These are phyloP conservation scores for Pheosia tremula DNA, from an alignment of 2,888 invertebrate species.

Conservation along the genomic window DNA sequence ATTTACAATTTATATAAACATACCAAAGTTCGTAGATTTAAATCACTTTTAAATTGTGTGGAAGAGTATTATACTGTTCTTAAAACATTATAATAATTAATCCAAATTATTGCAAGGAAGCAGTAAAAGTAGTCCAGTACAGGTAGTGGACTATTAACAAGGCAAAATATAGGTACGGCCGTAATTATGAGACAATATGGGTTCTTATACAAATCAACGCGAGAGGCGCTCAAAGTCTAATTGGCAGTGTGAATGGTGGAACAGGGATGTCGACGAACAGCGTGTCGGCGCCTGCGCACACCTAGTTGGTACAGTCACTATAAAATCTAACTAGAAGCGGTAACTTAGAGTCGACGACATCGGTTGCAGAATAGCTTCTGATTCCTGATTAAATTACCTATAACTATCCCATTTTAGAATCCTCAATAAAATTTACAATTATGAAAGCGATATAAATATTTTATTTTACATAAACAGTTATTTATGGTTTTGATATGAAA, in stretches of 20 bases:
- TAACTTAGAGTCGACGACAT: too few species aligned
- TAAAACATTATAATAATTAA: conserved; percentile 1
- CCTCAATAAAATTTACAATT: too few species aligned
- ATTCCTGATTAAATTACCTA: too few species aligned
- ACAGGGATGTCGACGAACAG: conserved; percentile 7
- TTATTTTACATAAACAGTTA: too few species aligned
- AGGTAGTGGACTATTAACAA: background rate
- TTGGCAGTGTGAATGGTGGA: conserved; percentile 41
- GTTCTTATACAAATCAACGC: background rate
- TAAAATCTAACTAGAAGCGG: background rate
- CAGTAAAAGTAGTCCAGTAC: background rate
- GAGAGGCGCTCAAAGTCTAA: conserved; percentile 50
- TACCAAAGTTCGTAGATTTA: background rate
- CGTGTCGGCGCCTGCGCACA: conserved; percentile 1
- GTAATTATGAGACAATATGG: conserved; percentile 5
- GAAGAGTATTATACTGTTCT: background rate
- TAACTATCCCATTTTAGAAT: too few species aligned
- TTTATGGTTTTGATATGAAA: too few species aligned
- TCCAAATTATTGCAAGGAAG: background rate
- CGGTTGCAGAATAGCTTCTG: too few species aligned
- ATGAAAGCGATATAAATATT: too few species aligned
- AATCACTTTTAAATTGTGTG: too few species aligned
- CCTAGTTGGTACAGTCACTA: background rate
- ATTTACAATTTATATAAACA: too few species aligned
- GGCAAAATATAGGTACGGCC: background rate